Conservation (phyloP, 2,113 vertebrate genomes). For the Dicerorhinus sumatrensis region DNA sequence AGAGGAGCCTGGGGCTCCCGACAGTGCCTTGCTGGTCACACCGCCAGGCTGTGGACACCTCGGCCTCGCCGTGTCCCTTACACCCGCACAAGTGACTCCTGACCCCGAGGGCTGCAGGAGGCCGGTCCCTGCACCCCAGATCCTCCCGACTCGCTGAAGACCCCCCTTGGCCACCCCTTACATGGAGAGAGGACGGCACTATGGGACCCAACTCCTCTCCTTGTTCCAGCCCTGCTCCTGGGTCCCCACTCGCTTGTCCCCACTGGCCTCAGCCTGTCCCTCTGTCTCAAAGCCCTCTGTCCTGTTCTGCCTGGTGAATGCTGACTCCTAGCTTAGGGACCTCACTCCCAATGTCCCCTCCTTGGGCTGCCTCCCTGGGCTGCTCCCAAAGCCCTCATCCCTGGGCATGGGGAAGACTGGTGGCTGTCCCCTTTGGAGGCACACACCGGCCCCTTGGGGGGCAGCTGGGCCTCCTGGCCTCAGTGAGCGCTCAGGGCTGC, state of each 20-base stretch:
- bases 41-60: accelerated
- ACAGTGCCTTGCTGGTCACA: not conserved
- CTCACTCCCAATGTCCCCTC: not conserved
- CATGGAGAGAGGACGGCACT: accelerated
- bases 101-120: not conserved
- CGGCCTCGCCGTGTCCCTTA: too few species aligned
- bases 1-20: not conserved
- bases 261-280: too few species aligned
- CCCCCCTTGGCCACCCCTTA: too few species aligned
- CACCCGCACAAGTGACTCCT: too few species aligned
- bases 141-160: accelerated
- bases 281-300: not conserved
- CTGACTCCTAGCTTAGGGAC: too few species aligned
- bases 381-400: not conserved
- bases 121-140: not conserved
- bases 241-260: not conserved
- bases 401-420: too few species aligned
- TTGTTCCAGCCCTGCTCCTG: not conserved
- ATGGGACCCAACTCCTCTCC: accelerated
- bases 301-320: not conserved
- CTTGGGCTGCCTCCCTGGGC: too few species aligned
- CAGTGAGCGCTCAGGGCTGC: accelerated
- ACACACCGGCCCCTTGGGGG: too few species aligned
- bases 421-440: not conserved
- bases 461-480: not conserved